Evolutionary conservation across 2,797 vertebrate genomes (phyloP).

Genomic region (Mycteria americana): DNA sequence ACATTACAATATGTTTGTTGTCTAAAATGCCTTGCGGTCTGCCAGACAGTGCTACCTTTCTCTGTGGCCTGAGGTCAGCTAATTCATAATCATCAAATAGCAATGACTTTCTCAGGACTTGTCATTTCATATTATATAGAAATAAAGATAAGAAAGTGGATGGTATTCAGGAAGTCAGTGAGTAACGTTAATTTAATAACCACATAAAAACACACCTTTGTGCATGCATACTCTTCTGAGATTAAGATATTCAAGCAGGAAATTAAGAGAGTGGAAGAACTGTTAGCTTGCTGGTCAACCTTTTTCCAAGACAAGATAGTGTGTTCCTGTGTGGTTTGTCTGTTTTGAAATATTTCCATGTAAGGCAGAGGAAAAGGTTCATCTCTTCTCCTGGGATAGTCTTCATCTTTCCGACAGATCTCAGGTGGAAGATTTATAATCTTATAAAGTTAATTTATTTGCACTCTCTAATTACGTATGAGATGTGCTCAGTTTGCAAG

Average conservation of each 20-base stretch:
- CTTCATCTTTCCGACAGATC: neutral
- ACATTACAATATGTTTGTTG: neutral
- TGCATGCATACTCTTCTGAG: neutral
- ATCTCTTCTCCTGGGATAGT: neutral
- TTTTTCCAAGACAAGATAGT: neutral
- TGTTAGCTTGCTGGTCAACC: neutral
- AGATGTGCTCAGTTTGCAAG: conserved; percentile 13
- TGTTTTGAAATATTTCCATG: neutral
- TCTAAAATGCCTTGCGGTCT: neutral
- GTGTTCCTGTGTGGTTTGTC: neutral
- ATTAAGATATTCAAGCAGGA: neutral
- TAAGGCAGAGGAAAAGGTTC: neutral
- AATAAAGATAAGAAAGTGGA: neutral
- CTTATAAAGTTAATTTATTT: conserved; percentile 51
- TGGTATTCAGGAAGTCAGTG: neutral
- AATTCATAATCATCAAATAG: neutral
- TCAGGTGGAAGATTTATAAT: neutral
- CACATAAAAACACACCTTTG: neutral
- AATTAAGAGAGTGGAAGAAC: neutral
- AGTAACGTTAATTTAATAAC: neutral
- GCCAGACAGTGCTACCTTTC: neutral
- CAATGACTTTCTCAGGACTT: neutral
- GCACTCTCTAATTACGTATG: neutral
- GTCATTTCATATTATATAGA: neutral
- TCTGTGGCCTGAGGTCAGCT: neutral